phyloP scores from a whole-genome alignment of 2,797 vertebrate species.

The Balearica regulorum region DNA sequence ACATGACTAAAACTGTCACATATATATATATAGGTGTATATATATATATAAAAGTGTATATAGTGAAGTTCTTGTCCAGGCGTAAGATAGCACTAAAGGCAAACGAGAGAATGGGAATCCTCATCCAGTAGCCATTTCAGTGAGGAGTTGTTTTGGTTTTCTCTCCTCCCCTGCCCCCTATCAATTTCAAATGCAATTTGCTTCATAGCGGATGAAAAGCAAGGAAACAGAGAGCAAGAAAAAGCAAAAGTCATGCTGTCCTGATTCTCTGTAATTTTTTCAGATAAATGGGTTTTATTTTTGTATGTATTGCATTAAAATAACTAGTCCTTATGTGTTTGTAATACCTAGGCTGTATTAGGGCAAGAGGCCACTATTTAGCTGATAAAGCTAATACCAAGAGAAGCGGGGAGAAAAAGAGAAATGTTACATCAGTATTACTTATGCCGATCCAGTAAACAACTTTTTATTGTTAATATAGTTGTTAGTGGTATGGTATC shows the following conservation, averaged over 20 bases:
- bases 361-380: neutral
- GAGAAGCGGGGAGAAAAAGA: neutral
- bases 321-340: neutral
- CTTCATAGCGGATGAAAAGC: neutral
- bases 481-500: neutral
- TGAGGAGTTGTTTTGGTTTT: neutral
- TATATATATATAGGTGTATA: too few species aligned
- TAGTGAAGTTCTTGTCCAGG: neutral
- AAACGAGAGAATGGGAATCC: neutral
- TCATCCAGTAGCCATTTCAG: neutral
- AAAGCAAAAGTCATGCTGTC: rapidly evolving
- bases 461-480: neutral
- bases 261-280: neutral
- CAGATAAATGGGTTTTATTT: neutral
- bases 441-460: neutral
- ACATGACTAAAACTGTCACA: neutral
- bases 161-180: rapidly evolving
- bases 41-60: neutral
- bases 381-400: neutral
- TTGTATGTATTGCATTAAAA: neutral
- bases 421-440: neutral
- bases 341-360: neutral
- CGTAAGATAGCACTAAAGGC: neutral
- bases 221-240: neutral
- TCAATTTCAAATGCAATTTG: neutral